These are phyloP conservation scores for Troides aeacus DNA, from an alignment of 2,888 invertebrate genomes.

Conservation along the genomic window DNA sequence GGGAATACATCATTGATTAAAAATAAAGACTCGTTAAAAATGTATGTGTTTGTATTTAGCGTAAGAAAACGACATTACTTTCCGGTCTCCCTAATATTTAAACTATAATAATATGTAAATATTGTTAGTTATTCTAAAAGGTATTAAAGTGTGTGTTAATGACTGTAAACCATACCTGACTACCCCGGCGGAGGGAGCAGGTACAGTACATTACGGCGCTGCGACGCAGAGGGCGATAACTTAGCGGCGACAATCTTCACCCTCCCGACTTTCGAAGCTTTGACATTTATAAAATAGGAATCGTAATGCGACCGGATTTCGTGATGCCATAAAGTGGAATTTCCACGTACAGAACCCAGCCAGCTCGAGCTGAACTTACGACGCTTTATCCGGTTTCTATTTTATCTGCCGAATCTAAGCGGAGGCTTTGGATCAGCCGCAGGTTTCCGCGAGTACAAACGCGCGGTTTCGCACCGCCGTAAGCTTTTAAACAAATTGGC, in stretches of 20 bases:
- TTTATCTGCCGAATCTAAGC: conserved; percentile 22
- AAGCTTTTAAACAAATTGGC: too few relatives aligned
- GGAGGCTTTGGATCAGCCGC: background rate
- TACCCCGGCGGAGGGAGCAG: conserved; percentile 4
- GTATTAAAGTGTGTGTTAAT: background rate
- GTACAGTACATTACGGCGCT: background rate
- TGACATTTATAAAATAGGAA: conserved; percentile 67
- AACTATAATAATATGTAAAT: too few relatives aligned
- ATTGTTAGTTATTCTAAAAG: background rate
- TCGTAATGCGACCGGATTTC: conserved; percentile 46
- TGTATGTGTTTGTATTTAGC: too few relatives aligned
- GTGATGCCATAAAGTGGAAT: conserved; percentile 65
- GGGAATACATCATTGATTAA: too few relatives aligned
- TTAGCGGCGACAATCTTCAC: conserved; percentile 32
- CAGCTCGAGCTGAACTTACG: conserved; percentile 56
- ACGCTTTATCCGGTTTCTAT: conserved; percentile 26
- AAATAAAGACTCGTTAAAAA: too few relatives aligned
- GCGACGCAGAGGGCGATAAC: conserved; percentile 11
- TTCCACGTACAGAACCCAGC: conserved; percentile 61
- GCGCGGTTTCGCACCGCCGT: too few relatives aligned
- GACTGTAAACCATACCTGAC: conserved; percentile 4
- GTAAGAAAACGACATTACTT: too few relatives aligned
- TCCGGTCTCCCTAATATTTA: too few relatives aligned
- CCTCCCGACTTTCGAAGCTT: conserved; percentile 46
- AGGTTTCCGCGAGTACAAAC: too few relatives aligned